Base-by-base conservation (phyloP, 2,888 invertebrate species). In the Athrips mouffetella region DNA sequence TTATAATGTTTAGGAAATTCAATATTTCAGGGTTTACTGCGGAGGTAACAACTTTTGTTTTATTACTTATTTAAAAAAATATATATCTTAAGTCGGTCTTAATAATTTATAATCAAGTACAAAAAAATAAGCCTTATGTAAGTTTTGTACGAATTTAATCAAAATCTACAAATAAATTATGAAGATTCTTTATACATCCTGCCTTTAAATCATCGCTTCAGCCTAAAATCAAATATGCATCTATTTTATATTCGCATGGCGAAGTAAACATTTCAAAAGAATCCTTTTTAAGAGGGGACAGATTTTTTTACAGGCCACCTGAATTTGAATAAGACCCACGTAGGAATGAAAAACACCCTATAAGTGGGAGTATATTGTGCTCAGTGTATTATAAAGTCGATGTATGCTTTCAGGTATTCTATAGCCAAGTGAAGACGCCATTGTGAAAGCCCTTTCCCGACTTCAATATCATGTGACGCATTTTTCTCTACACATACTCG, bases 391-490 rank as follows among this genome's bases (percentile, higher is more conserved):
- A 75, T 70, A 63, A 73, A 74, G 70, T 75, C 73, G 66, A 69
- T 70, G 73, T 73, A 74, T 63, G 66, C 64, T 76, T 77, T 76
- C 79, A 76, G 62, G 59, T 62, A 64, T 63, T 64, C 65, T 66
- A 60, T 60, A 59, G 65, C 65, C 64, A 62, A 59, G 59, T 59
- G 52, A 59, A 65, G 70, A 63, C 60, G 58, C 70, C 58, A 78
- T 84, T 82, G 81, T 81, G 67, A 57, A 62, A 58, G 65, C 67
- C 73, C 76, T 78, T 76, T 77, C 72, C 70, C 60, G 67, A 70
- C 68, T 76, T 77, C 72, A 76, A 81, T 80, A 75, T 75, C 75
- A 77, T 80, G 76, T 76, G 69, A 76, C 68, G 65, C 73, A 65
- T 73, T 74, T 75, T 67, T 63, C 64, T 71, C 15, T 41, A 67